Evolutionary conservation across 2,113 vertebrate genomes (phyloP), one percentile per base, ranked within the genome.

Genomic region (Lophochroa leadbeateri): DNA sequence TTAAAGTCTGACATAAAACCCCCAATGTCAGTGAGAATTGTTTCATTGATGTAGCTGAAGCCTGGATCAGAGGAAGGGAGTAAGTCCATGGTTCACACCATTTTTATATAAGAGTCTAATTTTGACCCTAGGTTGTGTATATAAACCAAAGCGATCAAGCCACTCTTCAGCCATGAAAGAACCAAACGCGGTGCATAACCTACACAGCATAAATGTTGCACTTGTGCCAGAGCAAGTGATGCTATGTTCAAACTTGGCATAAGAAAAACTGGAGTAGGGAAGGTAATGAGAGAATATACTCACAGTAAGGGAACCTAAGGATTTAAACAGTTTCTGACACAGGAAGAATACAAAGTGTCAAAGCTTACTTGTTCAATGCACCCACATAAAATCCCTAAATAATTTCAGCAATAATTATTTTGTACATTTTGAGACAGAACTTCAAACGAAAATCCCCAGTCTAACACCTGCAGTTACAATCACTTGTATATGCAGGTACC

Each of bases 391-490:
- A 47, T 53, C 37, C 44, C n/a, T 82, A 85, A 79, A 88, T 86
- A 63, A 92, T 83, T 88, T 80, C 29, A 46, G 17, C 3, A 1
- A 39, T 75, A 93, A 95, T 94, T 95, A 88, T 92, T 95, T 93
- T 75, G 17, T 77, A 52, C 35, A 60, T 74, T 90, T 78, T 94
- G 60, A 93, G 46, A 11, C 35, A 86, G 85, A 93, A 72, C 81
- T 77, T 94, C 82, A 88, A 82, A 82, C 1, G 6, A 50, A 33
- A 78, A 33, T 33, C 29, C 25, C 61, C 55, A 90, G n/a, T 93
- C 79, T 88, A 92, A 96, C 94, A 94, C 90, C 93, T 93, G 92
- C 90, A 81, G 90, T 90, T 88, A 70, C 55, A 96, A 88, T 86
- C 92, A 95, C 82, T 96, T 88, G 58, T 64, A 74, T 90, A 95